These are phyloP conservation scores for Xiphophorus couchianus DNA, from an alignment of 2,113 vertebrate genomes.

Conservation along the genomic window DNA sequence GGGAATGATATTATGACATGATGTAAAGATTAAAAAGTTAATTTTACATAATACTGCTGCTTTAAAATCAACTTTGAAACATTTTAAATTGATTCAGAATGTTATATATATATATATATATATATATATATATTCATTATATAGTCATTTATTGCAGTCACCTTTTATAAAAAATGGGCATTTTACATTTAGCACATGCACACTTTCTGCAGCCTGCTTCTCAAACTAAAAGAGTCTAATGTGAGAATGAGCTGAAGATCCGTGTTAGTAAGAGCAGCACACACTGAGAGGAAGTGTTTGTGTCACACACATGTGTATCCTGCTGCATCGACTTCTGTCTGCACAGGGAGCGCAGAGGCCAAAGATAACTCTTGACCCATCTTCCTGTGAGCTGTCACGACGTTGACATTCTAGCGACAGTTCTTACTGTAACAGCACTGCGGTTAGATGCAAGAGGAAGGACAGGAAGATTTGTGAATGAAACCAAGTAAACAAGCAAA, in stretches of 20 bases:
- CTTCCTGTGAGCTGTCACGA: slow-evolving; percentile 42
- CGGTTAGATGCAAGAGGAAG: not conserved
- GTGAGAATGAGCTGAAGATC: slow-evolving; percentile 15
- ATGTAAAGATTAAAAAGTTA: no score
- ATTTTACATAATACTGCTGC: no score
- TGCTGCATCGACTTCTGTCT: slow-evolving; percentile 24
- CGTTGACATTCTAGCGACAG: not conserved
- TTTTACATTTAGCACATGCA: not conserved
- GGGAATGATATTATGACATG: no score
- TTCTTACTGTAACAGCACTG: not conserved
- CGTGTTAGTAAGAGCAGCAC: slow-evolving; percentile 20
- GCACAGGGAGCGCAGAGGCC: slow-evolving; percentile 27
- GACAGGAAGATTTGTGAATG: not conserved
- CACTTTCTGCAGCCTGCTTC: not conserved
- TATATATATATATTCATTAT: no score
- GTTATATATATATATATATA: no score
- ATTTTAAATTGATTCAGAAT: no score
- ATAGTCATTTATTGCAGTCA: not conserved
- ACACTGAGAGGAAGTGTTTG: slow-evolving; percentile 51
- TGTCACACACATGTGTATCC: slow-evolving; percentile 43
- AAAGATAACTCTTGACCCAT: slow-evolving; percentile 38
- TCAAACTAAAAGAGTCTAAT: not conserved
- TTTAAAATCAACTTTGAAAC: no score
- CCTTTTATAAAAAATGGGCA: not conserved
- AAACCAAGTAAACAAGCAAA: not conserved